phyloP scores from a whole-genome alignment of 2,113 vertebrate species.

The Anarrhichthys ocellatus region DNA sequence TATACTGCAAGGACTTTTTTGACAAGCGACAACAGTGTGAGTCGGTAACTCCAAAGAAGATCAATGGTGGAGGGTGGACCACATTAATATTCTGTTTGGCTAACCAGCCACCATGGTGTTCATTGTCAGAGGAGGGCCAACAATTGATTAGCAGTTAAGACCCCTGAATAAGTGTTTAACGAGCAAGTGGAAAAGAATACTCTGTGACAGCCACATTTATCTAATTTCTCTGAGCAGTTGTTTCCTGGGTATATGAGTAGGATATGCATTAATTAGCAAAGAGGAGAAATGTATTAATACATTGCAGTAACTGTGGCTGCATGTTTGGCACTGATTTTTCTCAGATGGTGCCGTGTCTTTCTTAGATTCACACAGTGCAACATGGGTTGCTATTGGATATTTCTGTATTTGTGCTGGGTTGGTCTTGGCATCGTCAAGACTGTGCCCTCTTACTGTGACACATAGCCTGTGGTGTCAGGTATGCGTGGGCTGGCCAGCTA shows the following conservation, averaged over 20 bases:
- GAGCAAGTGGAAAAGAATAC: slow-evolving; percentile 34
- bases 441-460: slow-evolving; percentile 67
- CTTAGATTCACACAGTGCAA: slow-evolving; percentile 12
- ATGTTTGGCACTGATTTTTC: slow-evolving; percentile 6
- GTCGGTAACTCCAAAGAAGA: slow-evolving; percentile 24
- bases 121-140: slow-evolving; percentile 49
- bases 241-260: slow-evolving; percentile 11
- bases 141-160: slow-evolving; percentile 72
- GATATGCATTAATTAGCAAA: background rate
- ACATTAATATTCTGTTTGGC: slow-evolving; percentile 68
- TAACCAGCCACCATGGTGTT: slow-evolving; percentile 47
- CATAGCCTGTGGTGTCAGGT: slow-evolving; percentile 65
- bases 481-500: slow-evolving; percentile 71
- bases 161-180: slow-evolving; percentile 47
- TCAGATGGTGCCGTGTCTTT: slow-evolving; percentile 21
- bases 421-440: slow-evolving; percentile 59
- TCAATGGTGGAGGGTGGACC: slow-evolving; percentile 34
- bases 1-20: background rate
- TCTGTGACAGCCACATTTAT: slow-evolving; percentile 27
- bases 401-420: slow-evolving; percentile 50
- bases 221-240: slow-evolving; percentile 18
- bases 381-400: slow-evolving; percentile 37
- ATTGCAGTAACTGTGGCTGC: background rate
- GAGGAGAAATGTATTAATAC: background rate
- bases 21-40: background rate